phyloP scores from a whole-genome alignment of 2,113 vertebrate genomes.

The Gyps fulvus region DNA sequence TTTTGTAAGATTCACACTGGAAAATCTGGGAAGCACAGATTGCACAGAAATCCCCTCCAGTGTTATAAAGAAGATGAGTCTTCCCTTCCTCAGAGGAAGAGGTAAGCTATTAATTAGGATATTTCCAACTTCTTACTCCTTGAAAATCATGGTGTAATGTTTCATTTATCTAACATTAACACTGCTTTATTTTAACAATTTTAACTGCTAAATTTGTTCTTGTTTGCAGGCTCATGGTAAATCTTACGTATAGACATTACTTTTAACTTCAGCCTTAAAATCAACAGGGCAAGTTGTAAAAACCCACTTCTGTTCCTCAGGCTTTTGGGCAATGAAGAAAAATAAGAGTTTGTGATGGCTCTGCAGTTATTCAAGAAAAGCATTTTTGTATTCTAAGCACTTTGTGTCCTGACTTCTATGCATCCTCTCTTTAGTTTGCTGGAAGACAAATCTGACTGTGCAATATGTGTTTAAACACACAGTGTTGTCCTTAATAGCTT shows the following conservation, averaged over 20 bases:
- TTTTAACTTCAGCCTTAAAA: not conserved
- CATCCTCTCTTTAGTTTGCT: not conserved
- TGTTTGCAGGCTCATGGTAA: not conserved
- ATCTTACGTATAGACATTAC: rapidly evolving
- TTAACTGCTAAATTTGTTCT: not conserved
- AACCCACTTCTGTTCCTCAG: not conserved
- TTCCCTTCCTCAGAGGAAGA: not conserved
- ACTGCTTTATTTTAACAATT: not conserved
- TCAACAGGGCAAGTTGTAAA: not conserved
- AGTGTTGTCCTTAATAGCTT: not conserved
- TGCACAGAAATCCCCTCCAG: not conserved
- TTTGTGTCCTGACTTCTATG: not conserved
- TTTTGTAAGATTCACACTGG: rapidly evolving
- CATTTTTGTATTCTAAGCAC: not conserved
- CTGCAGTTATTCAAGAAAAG: not conserved
- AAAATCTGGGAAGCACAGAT: not conserved
- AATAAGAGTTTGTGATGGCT: not conserved
- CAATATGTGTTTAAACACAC: rapidly evolving
- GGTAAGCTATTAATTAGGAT: not conserved
- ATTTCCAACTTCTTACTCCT: not conserved
- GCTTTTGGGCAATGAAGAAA: not conserved
- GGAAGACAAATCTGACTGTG: not conserved
- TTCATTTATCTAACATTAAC: not conserved
- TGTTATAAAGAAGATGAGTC: too few species aligned
- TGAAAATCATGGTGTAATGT: not conserved